Evolutionary conservation across 2,888 invertebrate species (phyloP), one percentile per base, ranked within the genome.

Genomic region (Stictocephala bisonia): DNA sequence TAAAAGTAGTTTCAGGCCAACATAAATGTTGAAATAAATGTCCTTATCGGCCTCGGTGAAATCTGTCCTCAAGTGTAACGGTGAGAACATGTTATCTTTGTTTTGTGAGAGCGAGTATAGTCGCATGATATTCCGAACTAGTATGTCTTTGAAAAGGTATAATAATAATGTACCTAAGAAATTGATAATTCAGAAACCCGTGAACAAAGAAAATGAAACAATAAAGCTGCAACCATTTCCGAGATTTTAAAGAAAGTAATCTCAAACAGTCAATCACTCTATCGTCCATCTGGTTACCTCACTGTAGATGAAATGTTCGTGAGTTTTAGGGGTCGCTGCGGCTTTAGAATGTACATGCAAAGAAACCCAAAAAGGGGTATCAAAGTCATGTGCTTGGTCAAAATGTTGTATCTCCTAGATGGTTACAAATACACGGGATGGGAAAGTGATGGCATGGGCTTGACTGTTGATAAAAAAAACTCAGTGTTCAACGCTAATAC

Each of bases 191-290:
- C 53, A 27, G 9, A 53, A 53, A 53, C 53, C 11, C 53, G 53
- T 3, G n/a, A 24, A 9, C 53, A 27, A 7, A 53, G 53, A 26
- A 53, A 53, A 26, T 27, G 27, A 53, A 53, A 24, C 11, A 13
- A 51, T 11, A 51, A 18, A n/a, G 53, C 53, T 53, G 53, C 26
- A 13, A n/a, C 53, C 11, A 53, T 53, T 26, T 26, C 53, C 7
- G 53, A 53, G n/a, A 53, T 53, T 27, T 53, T 53, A 13, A 3
- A 53, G 3, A 53, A 53, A 26, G 18, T 53, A 13, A 53, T 53
- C n/a, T 53, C 53, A 51, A 7, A 51, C 51, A 51, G 51, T 22
- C 51, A 51, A 51, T 22, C 51, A 24, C n/a, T 53, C n/a, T 53
- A 26, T n/a, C n/a, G 53, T 26, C 26, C 27, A 27, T 53, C 53